Conservation (phyloP, 1,140 invertebrate genomes). For the Nasonia vitripennis region DNA sequence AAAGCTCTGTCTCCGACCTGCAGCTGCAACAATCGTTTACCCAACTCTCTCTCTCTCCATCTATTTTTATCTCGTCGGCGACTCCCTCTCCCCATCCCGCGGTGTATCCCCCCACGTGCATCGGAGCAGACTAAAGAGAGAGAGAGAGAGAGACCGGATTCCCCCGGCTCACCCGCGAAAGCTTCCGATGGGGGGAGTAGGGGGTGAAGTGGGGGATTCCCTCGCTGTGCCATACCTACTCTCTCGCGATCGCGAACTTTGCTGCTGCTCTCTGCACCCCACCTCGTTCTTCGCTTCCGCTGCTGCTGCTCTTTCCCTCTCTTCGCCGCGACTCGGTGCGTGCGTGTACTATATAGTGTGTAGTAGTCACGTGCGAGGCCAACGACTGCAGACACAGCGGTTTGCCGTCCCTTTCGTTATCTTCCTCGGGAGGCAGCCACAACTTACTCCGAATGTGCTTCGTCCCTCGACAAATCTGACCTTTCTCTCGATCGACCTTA, state of each 20-base stretch:
- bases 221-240: slow-evolving; percentile 38
- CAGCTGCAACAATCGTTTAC: neutral
- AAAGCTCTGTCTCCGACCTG: neutral
- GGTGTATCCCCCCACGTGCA: neutral
- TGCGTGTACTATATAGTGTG: neutral
- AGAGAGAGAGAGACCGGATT: neutral
- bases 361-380: neutral
- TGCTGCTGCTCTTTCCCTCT: slow-evolving; percentile 35
- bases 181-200: slow-evolving; percentile 54
- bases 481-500: too few species aligned
- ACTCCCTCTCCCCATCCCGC: neutral
- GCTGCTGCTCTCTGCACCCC: neutral
- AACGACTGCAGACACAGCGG: neutral
- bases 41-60: neutral
- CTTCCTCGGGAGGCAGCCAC: too few species aligned
- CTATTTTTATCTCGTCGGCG: slow-evolving; percentile 10
- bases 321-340: neutral
- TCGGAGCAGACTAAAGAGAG: neutral
- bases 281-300: neutral
- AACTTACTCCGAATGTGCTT: too few species aligned
- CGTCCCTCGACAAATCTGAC: too few species aligned
- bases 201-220: slow-evolving; percentile 65
- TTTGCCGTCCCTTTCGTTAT: neutral
- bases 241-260: neutral
- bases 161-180: neutral